phyloP scores from a whole-genome alignment of 2,797 vertebrate species.

The Allochrocebus solatus region DNA sequence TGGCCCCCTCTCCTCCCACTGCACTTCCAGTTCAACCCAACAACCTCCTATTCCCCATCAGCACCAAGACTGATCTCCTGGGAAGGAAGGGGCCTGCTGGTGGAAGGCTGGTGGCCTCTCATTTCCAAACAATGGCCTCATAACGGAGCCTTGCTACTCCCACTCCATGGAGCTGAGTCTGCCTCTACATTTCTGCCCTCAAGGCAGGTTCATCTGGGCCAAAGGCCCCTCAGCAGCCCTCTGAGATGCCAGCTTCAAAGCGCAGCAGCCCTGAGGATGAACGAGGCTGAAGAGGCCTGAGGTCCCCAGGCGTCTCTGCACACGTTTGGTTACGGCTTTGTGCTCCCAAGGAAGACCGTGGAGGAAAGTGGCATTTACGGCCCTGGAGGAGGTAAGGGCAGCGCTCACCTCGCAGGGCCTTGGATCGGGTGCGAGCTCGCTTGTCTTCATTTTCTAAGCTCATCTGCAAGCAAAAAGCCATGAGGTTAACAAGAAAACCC shows the following conservation, averaged over 20 bases:
- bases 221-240: slow-evolving; percentile 59
- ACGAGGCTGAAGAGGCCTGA: slow-evolving; percentile 43
- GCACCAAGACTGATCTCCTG: background rate
- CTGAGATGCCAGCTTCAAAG: slow-evolving; percentile 66
- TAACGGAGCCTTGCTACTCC: background rate
- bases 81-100: background rate
- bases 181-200: background rate
- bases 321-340: background rate
- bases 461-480: slow-evolving; percentile 89
- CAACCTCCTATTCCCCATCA: background rate
- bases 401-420: slow-evolving; percentile 94
- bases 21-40: background rate
- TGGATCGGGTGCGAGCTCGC: slow-evolving; percentile 94
- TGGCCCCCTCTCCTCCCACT: background rate
- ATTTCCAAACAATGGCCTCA: background rate
- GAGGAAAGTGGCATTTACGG: accelerated
- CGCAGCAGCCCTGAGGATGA: slow-evolving; percentile 66
- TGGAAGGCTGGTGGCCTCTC: background rate
- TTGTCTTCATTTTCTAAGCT: slow-evolving; percentile 95
- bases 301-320: background rate
- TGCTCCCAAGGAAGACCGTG: background rate
- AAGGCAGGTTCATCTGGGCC: slow-evolving; percentile 34
- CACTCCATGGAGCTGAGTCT: background rate
- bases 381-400: background rate
- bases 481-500: background rate